Base-by-base conservation (phyloP, 2,888 invertebrate genomes). In the Rosalia funebris region DNA sequence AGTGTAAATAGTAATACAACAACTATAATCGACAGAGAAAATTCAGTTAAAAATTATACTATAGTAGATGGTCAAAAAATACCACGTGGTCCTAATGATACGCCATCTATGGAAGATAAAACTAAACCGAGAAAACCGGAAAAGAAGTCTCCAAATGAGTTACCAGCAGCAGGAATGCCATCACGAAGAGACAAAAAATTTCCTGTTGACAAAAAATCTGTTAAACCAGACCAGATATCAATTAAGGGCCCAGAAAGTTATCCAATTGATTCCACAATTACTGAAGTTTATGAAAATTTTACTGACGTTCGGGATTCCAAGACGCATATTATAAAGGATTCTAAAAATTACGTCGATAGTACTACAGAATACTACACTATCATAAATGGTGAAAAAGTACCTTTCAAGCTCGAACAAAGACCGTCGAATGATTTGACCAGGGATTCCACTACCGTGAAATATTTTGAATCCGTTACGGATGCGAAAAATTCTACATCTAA, bases 1-100 rank as follows among this genome's bases (percentile, higher is more conserved):
- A 72, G 69, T 19, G 47, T 68, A n/a, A 61, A 67, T 5, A 74
- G 66, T 60, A 74, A 76, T 58, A 71, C 64, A 1, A 70, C 75
- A 70, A 69, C 72, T 17, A 71, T 72, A 48, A 50, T 73, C 42
- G 65, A 74, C 52, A 67, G 68, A 15, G 53, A 69, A 42, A 73
- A 61, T 15, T 63, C 66, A 9, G 66, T 69, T 16, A 73, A 76
- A 60, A 67, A 72, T 54, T 74, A 69, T 19, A 58, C 52, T 1
- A 53, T 56, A 20, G 46, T 57, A 0, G 47, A 61, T 47, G 57
- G 56, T 1, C 20, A 47, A 48, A 39, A 20, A 15, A 31, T 44
- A 11, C 50, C 55, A 15, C n/a, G 11, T 12, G 19, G 36, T 19
- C 25, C 50, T 39, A 20, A 10, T 9, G 25, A 50, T n/a, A 50